These are phyloP conservation scores for Drosophila prosaltans DNA, from an alignment of 1,140 invertebrate species.

Conservation along the genomic window DNA sequence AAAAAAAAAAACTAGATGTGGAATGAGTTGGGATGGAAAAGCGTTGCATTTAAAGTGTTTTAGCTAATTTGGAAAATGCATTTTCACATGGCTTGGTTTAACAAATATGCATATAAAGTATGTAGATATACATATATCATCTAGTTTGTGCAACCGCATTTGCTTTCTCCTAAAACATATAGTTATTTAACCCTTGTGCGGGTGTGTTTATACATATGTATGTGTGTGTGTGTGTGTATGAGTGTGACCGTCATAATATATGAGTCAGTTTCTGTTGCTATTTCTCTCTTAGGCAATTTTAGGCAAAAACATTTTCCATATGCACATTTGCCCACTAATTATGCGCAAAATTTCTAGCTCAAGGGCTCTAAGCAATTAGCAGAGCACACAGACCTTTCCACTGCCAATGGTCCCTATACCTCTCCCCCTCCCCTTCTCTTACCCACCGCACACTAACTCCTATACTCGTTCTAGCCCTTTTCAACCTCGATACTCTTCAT, in stretches of 20 bases:
- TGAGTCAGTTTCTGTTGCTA: slow-evolving; percentile 12
- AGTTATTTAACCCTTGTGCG: slow-evolving; percentile 15
- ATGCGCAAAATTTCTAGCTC: slow-evolving; percentile 80
- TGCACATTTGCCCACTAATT: slow-evolving; percentile 78
- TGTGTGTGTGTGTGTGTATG: neutral
- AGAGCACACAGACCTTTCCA: slow-evolving; percentile 44
- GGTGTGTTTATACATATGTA: no score
- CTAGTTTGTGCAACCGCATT: slow-evolving; percentile 6
- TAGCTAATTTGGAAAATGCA: slow-evolving; percentile 5
- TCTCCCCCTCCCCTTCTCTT: neutral
- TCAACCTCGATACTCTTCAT: slow-evolving; percentile 31
- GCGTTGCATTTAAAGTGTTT: no score
- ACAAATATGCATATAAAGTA: neutral
- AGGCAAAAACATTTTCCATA: slow-evolving; percentile 65
- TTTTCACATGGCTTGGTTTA: neutral
- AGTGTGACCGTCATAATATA: slow-evolving; percentile 11
- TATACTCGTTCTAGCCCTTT: neutral
- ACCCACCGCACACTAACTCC: neutral
- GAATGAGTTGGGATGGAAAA: no score
- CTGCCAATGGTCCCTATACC: neutral
- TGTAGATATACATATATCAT: slow-evolving; percentile 10
- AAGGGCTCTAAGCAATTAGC: slow-evolving; percentile 77
- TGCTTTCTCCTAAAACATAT: neutral
- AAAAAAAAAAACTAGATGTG: no score
- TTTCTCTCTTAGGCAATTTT: slow-evolving; percentile 40